A percentile compares a stretch with the other conserved stretches of the same genome.
These are phyloP conservation scores for Vicugna pacos DNA, from an alignment of 2,113 vertebrate genomes.

Conservation along the genomic window DNA sequence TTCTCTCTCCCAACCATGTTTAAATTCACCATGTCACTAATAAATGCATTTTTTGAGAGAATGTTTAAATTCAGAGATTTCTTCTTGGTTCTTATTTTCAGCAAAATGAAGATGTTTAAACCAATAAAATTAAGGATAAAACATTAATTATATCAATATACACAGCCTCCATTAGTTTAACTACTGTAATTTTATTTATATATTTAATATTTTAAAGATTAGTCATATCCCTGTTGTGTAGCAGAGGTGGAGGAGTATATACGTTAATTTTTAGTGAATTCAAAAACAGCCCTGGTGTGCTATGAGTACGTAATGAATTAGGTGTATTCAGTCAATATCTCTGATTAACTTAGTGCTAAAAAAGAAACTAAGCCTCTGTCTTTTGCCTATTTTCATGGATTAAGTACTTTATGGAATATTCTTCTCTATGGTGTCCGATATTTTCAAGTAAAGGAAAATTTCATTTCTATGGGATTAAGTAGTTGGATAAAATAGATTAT, in stretches of 20 bases:
- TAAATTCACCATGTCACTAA: slow-evolving; percentile 68
- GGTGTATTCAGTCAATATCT: not conserved
- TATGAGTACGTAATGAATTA: not conserved
- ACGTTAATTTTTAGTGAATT: not conserved
- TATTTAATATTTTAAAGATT: not conserved
- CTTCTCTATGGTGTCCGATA: not conserved
- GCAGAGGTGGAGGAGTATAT: not conserved
- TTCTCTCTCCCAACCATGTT: not conserved
- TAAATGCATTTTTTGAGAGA: slow-evolving; percentile 64
- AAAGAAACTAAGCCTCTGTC: not conserved
- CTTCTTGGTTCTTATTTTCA: not conserved
- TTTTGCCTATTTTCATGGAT: not conserved
- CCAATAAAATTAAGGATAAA: not conserved
- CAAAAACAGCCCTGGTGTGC: not conserved
- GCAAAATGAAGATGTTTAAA: not conserved
- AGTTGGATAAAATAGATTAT: not conserved
- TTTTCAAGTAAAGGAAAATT: not conserved
- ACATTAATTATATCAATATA: not conserved
- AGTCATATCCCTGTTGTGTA: not conserved
- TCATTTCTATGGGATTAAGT: not conserved
- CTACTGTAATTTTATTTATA: not conserved
- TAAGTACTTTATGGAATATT: not conserved
- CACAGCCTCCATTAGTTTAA: not conserved
- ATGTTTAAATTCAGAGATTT: not conserved
- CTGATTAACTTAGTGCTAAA: not conserved